Evolutionary conservation across 2,113 vertebrate species (phyloP).

Genomic region (Lontra canadensis): DNA sequence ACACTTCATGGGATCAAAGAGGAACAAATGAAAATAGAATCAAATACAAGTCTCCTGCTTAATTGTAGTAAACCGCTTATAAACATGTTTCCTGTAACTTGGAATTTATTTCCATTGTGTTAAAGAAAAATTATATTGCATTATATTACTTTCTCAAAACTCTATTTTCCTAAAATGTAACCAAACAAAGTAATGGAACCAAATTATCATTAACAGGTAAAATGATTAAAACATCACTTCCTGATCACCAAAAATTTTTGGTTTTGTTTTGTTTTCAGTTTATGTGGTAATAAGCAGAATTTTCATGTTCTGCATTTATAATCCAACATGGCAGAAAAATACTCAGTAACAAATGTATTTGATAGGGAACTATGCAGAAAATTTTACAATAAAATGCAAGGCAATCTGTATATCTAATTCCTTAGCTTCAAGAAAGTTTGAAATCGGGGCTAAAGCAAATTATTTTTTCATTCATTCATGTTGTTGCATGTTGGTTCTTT

Average conservation of each 20-base stretch:
- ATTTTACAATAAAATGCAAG: background rate
- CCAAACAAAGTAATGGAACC: background rate
- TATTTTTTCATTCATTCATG: background rate
- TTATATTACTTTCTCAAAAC: background rate
- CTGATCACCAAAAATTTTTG: background rate
- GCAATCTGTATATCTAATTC: background rate
- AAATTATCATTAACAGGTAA: background rate
- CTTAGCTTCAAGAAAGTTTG: background rate
- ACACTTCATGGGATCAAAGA: background rate
- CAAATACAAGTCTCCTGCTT: background rate
- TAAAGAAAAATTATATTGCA: background rate
- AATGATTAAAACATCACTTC: background rate
- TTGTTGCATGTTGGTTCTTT: background rate
- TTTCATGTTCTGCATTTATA: background rate
- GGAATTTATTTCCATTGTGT: background rate
- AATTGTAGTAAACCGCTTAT: background rate
- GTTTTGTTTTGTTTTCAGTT: background rate
- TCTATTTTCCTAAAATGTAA: background rate
- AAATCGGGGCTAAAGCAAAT: background rate
- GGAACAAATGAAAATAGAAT: background rate
- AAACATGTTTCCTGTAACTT: background rate
- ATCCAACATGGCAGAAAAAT: background rate
- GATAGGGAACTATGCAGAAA: background rate
- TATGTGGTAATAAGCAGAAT: background rate
- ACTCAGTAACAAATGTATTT: background rate